Percentiles rank a stretch among this genome's conserved stretches.
Conservation (phyloP, 2,113 vertebrate genomes). For the Cyprinodon tularosa region DNA sequence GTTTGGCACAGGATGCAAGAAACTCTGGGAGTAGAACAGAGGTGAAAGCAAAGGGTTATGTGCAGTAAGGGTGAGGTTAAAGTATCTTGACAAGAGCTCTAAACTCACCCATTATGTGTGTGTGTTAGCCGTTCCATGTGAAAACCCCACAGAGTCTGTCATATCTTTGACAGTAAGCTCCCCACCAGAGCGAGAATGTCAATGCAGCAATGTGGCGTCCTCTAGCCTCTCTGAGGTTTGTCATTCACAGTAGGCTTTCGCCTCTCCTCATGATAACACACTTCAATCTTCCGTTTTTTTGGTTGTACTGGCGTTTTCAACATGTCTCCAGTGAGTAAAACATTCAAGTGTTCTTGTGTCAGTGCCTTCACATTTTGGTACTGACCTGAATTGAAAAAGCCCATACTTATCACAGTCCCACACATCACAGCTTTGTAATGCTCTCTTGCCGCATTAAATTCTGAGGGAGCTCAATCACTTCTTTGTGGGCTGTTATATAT, state of each 20-base stretch:
- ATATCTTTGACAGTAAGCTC: slow-evolving; percentile 60
- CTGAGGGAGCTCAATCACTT: slow-evolving; percentile 32
- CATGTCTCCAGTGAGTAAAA: slow-evolving; percentile 49
- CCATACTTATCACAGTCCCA: slow-evolving; percentile 53
- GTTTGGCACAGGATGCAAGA: slow-evolving; percentile 42
- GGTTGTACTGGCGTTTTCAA: slow-evolving; percentile 48
- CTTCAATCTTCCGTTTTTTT: slow-evolving; percentile 30
- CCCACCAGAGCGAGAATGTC: slow-evolving; percentile 57
- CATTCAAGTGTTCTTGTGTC: slow-evolving; percentile 49
- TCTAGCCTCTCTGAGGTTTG: slow-evolving; percentile 52
- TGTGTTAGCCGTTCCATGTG: slow-evolving; percentile 44
- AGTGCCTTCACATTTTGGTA: slow-evolving; percentile 26
- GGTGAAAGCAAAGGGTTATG: slow-evolving; percentile 48
- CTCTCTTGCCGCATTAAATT: slow-evolving; percentile 36
- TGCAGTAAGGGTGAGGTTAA: slow-evolving; percentile 56
- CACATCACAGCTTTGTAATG: slow-evolving; percentile 44
- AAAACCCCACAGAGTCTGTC: slow-evolving; percentile 49
- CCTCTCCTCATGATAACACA: slow-evolving; percentile 34
- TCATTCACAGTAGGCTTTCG: slow-evolving; percentile 58
- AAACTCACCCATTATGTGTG: slow-evolving; percentile 44
- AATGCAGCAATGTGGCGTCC: slow-evolving; percentile 57
- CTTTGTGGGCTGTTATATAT: slow-evolving; percentile 45
- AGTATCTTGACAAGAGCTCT: slow-evolving; percentile 62
- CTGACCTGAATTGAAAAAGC: slow-evolving; percentile 67
- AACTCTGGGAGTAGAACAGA: slow-evolving; percentile 55